Base-by-base conservation (phyloP, 1,140 invertebrate species). In the Microplitis mediator region DNA sequence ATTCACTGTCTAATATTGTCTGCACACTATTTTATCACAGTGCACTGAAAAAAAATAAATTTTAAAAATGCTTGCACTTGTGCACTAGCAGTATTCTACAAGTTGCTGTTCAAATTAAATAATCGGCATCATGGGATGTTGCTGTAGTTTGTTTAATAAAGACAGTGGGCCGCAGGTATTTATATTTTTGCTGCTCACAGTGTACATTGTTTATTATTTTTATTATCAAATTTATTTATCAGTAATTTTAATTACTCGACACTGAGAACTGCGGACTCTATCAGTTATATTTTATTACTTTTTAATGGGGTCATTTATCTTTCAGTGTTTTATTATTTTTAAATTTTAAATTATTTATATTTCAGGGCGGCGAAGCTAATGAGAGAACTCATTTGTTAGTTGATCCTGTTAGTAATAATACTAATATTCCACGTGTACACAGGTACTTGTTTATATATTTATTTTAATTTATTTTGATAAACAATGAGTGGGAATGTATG, bases 311-410 rank as follows among this genome's bases (percentile, higher is more conserved):
- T 16, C 16, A 68, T 14, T 68, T 58, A 9, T 58, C 11, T 56
- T 63, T 63, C 51, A 54, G 67, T 39, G 23, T 23, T 23, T 23
- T 23, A 45, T 72, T 72, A 36, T 61, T 35, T 35, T 62, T 62
- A 14, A 62, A 4, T 65, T n/a, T 68, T 67, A 45, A 34, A 52
- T 36, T 65, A 77, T 76, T 68, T 75, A 69, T 63, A 78, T 82
- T 84, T n/a, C 74, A 92, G 91, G 81, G 80, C 73, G 89, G 87
- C 63, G 91, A 92, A 81, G 86, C 88, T 32, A 91, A 89, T 77
- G 92, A 93, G 85, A 87, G 91, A 74, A 92, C 92, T 39, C 91
- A 91, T 79, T 87, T 93, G 60, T 78, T 93, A 36, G 88, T 90
- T 23, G 91, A 93, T 85, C 91, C 91, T 56, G 91, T 91, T 11